These are phyloP conservation scores for Phalloptychus januarius DNA, from an alignment of 2,797 vertebrate genomes.

Conservation along the genomic window DNA sequence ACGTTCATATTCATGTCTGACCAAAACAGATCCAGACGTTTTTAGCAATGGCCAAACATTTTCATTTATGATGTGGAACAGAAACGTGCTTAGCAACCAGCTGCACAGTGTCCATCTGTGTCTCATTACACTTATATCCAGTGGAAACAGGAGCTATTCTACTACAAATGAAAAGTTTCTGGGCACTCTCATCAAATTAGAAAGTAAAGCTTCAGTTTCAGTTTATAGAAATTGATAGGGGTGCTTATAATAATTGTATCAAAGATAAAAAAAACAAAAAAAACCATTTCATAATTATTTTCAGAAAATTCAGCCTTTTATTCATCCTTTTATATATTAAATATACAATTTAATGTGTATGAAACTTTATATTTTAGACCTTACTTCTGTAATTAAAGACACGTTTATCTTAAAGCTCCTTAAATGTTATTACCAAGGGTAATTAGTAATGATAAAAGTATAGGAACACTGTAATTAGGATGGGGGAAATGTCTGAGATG, in stretches of 20 bases:
- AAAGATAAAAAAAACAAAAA: background rate
- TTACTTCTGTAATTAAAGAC: background rate
- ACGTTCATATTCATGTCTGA: background rate
- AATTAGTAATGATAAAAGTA: background rate
- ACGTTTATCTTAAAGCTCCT: background rate
- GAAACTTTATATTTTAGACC: background rate
- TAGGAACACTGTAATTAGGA: background rate
- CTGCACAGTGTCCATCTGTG: background rate
- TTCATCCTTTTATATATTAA: no score
- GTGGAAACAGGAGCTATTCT: background rate
- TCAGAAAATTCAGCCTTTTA: no score
- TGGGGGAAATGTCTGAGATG: background rate
- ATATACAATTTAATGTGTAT: no score
- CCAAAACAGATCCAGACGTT: background rate
- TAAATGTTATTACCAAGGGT: background rate
- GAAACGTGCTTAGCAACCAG: background rate
- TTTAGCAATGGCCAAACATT: background rate
- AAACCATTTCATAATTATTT: background rate
- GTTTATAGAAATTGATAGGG: background rate
- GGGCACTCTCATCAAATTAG: background rate
- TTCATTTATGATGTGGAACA: background rate
- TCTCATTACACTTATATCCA: background rate
- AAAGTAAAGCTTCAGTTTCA: background rate
- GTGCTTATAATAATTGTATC: background rate
- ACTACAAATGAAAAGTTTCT: background rate